A percentile compares a stretch with the other conserved stretches of the same genome.
These are phyloP conservation scores for Drosophila seclusa DNA, from an alignment of 2,888 invertebrate genomes.

Conservation along the genomic window DNA sequence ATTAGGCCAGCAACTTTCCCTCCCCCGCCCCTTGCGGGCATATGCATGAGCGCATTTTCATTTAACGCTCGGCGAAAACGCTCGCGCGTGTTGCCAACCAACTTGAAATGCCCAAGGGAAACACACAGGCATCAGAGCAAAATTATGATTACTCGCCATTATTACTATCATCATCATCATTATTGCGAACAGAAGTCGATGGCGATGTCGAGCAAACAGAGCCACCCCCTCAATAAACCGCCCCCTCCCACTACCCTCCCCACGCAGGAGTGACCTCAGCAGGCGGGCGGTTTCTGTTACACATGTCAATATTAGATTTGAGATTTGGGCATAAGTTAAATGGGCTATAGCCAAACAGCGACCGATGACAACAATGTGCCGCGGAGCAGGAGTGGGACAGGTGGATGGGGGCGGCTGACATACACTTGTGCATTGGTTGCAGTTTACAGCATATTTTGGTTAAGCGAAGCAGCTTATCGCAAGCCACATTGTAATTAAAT, in stretches of 20 bases:
- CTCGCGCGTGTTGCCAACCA: conserved; percentile 6
- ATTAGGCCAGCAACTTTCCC: conserved; percentile 45
- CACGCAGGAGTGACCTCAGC: conserved; percentile 26
- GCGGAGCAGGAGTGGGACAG: not conserved
- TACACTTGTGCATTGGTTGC: conserved; percentile 53
- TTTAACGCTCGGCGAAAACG: conserved; percentile 56
- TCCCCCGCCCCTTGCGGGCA: conserved; percentile 23
- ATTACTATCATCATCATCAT: conserved; percentile 49
- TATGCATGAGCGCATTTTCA: conserved; percentile 75
- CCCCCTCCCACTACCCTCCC: too few relatives aligned
- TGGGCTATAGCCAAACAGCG: conserved; percentile 55
- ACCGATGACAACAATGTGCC: conserved; percentile 11
- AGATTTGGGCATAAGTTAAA: conserved; percentile 71
- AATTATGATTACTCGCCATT: conserved; percentile 62
- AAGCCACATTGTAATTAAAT: conserved; percentile 70
- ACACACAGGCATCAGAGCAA: conserved; percentile 50
- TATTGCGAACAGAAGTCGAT: conserved; percentile 58
- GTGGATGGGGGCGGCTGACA: not conserved
- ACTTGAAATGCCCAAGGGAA: conserved; percentile 60
- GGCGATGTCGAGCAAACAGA: conserved; percentile 35
- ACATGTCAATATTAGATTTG: conserved; percentile 76
- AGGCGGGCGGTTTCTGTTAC: conserved; percentile 46
- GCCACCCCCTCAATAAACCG: conserved; percentile 36
- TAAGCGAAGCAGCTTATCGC: conserved; percentile 30
- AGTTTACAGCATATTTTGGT: conserved; percentile 23